Evolutionary conservation across 2,113 vertebrate species (phyloP).

Genomic region (Microtus montanus): DNA sequence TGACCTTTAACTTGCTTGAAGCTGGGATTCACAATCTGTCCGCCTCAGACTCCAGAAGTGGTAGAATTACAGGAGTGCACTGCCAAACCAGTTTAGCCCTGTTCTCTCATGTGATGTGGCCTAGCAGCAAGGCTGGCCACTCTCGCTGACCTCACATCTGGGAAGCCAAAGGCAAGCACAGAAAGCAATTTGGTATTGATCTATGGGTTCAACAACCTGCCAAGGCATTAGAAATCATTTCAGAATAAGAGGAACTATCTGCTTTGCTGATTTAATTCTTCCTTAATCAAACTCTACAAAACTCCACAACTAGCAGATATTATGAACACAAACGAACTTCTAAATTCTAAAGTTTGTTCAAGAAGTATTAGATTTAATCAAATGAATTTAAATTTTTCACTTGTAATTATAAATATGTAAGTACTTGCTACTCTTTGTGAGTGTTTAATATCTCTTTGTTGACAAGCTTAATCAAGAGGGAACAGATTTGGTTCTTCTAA

Average conservation of each 20-base stretch:
- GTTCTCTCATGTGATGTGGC: neutral
- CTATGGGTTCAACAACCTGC: neutral
- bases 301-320: neutral
- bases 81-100: neutral
- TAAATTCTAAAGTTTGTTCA: neutral
- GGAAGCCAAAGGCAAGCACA: neutral
- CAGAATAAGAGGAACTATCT: neutral
- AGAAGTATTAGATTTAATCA: neutral
- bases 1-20: neutral
- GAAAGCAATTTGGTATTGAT: neutral
- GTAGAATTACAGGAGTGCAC: neutral
- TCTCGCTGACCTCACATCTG: neutral
- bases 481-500: neutral
- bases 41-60: neutral
- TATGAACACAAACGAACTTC: neutral
- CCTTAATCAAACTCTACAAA: neutral
- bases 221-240: neutral
- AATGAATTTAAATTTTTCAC: conserved; percentile 23
- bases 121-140: neutral
- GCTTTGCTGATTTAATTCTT: neutral
- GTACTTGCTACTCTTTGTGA: neutral
- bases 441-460: neutral
- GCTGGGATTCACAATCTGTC: neutral
- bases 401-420: neutral
- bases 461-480: neutral